Evolutionary conservation across 2,113 vertebrate species (phyloP).

Genomic region (Probosciger aterrimus): DNA sequence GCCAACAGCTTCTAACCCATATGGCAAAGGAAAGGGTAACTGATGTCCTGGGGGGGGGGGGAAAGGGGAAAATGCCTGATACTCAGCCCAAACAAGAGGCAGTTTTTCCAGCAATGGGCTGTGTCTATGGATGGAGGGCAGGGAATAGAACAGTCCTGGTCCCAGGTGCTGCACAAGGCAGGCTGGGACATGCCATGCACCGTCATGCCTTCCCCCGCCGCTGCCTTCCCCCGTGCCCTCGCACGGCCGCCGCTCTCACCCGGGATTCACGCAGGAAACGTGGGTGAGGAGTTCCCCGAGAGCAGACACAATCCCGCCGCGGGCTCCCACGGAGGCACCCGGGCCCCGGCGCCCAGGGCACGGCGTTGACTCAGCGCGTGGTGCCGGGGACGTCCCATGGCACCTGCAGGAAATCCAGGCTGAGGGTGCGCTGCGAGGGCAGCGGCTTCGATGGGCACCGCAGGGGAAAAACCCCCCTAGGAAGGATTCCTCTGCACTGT

Average conservation of each 20-base stretch:
- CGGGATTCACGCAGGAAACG: neutral
- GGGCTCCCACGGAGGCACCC: neutral
- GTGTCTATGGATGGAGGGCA: neutral
- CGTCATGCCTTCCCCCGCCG: fast-evolving
- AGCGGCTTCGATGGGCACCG: neutral
- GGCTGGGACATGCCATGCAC: fast-evolving
- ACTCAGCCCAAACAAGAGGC: neutral
- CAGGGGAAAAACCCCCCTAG: neutral
- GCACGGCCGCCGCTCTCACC: fast-evolving
- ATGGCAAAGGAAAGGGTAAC: neutral
- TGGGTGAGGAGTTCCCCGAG: constrained; percentile 24
- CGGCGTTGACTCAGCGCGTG: neutral
- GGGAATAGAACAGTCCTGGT: neutral
- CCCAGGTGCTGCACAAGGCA: neutral
- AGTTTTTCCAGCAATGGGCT: fast-evolving
- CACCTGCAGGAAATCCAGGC: constrained; percentile 6
- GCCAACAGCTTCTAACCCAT: neutral
- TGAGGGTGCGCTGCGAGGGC: neutral
- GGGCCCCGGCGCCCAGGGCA: neutral
- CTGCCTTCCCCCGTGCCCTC: neutral
- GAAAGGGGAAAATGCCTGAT: neutral
- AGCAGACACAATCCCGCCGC: neutral
- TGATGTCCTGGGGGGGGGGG: neutral
- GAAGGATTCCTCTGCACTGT: neutral
- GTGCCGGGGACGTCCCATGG: neutral